phyloP scores from a whole-genome alignment of 2,888 invertebrate species.

The Amblyjoppa fuscipennis region DNA sequence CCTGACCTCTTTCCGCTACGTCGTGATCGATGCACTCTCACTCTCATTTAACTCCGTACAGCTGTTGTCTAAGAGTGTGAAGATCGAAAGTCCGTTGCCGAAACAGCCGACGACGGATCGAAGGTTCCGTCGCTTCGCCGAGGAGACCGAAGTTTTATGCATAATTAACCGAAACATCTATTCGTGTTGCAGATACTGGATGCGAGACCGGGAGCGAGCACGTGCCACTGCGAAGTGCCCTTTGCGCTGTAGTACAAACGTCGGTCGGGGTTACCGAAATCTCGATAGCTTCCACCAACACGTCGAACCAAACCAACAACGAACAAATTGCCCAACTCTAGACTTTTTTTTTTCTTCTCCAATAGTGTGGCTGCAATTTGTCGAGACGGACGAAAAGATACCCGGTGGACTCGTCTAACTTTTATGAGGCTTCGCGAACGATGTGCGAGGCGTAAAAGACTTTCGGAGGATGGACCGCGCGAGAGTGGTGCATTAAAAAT shows the following conservation, averaged over 20 bases:
- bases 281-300: slow-evolving; percentile 77
- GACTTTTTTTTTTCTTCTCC: slow-evolving; percentile 44
- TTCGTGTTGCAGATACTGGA: slow-evolving; percentile 79
- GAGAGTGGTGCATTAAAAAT: slow-evolving; percentile 31
- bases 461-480: not conserved
- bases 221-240: slow-evolving; percentile 81
- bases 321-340: slow-evolving; percentile 82
- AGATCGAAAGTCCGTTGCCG: not conserved
- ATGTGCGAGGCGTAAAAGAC: not conserved
- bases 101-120: not conserved
- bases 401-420: not conserved
- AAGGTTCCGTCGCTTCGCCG: not conserved
- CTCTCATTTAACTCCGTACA: slow-evolving; percentile 16
- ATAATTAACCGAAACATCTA: slow-evolving; percentile 14
- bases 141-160: not conserved
- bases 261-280: slow-evolving; percentile 82
- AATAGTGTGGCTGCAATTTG: slow-evolving; percentile 30
- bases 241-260: slow-evolving; percentile 81
- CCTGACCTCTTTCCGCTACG: slow-evolving; percentile 58
- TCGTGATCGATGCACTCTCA: slow-evolving; percentile 44
- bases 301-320: slow-evolving; percentile 78
- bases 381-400: not conserved
- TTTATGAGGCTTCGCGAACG: slow-evolving; percentile 10
- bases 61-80: slow-evolving; percentile 4
- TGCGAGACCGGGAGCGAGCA: slow-evolving; percentile 81